Evolutionary conservation across 1,140 invertebrate species (phyloP).

Genomic region (Lepidotrigona ventralis): DNA sequence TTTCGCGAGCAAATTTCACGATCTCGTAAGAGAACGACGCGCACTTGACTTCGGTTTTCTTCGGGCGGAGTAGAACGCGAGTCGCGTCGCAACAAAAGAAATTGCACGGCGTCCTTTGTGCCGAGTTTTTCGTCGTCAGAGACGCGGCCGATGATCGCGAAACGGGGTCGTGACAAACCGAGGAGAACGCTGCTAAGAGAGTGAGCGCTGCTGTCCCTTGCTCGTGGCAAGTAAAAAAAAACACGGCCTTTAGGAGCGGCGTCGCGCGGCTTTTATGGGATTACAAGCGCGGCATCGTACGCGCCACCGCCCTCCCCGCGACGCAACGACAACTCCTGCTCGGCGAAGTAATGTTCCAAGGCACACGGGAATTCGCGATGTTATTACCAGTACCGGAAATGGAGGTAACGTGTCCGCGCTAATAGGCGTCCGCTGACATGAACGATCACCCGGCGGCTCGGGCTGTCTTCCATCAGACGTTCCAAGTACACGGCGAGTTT

Average conservation of each 20-base stretch:
- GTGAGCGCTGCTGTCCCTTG: background rate
- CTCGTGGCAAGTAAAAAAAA: slow-evolving; percentile 1
- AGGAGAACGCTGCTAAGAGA: background rate
- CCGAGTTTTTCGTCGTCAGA: background rate
- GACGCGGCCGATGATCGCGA: background rate
- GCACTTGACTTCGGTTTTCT: background rate
- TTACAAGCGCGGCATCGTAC: slow-evolving; percentile 7
- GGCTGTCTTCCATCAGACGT: background rate
- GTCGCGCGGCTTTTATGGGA: slow-evolving; percentile 7
- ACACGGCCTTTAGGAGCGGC: background rate
- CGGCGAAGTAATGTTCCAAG: background rate
- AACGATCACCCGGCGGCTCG: slow-evolving; percentile 2
- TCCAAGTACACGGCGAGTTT: slow-evolving; percentile 13
- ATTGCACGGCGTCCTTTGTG: background rate
- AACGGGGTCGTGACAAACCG: background rate
- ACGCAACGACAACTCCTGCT: too few species aligned
- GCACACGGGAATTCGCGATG: background rate
- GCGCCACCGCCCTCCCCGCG: too few species aligned
- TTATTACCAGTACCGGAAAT: slow-evolving; percentile 1
- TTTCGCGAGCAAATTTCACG: background rate
- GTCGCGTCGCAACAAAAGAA: slow-evolving; percentile 11
- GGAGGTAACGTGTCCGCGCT: slow-evolving; percentile 17
- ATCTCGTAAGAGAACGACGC: background rate
- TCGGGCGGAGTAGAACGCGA: background rate
- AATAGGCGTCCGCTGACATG: slow-evolving; percentile 17